Conservation (phyloP, 2,888 invertebrate genomes). For the Sinopyrophorus schimmeli region DNA sequence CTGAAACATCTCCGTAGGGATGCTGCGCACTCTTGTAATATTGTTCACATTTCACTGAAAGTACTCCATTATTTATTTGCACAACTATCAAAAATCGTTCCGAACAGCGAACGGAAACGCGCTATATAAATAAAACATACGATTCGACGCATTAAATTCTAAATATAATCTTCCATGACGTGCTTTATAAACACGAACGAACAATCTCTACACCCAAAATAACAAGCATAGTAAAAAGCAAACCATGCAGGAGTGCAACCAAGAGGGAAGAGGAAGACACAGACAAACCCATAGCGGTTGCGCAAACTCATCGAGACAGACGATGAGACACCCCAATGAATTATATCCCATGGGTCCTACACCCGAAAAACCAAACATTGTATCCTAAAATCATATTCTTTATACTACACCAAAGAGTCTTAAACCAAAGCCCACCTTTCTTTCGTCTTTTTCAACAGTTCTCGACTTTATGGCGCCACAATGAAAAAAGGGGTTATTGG, state of each 20-base stretch:
- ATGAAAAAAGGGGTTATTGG: constrained; percentile 34
- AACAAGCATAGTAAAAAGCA: constrained; percentile 2
- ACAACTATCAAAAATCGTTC: constrained; percentile 19
- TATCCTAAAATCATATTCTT: no score
- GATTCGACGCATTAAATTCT: constrained; percentile 35
- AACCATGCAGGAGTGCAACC: constrained; percentile 22
- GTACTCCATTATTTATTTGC: constrained; percentile 27
- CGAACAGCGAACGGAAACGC: constrained; percentile 28
- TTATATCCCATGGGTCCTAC: constrained; percentile 31
- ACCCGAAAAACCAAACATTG: no score
- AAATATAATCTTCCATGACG: constrained; percentile 37
- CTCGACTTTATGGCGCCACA: constrained; percentile 9
- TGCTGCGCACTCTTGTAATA: constrained; percentile 32
- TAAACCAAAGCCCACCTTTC: constrained; percentile 12
- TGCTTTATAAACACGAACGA: no score
- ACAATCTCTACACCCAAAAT: constrained; percentile 2
- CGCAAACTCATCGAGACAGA: constrained; percentile 28
- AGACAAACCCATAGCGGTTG: constrained; percentile 25
- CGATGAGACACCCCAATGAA: constrained; percentile 33
- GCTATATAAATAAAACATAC: constrained; percentile 33
- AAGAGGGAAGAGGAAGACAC: constrained; percentile 26
- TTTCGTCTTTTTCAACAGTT: constrained; percentile 9
- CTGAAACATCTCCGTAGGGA: constrained; percentile 68
- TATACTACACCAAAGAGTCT: no score
- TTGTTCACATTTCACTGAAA: constrained; percentile 25